Conservation (phyloP, 2,888 invertebrate species). For the Parapristionchus giblindavisi region DNA sequence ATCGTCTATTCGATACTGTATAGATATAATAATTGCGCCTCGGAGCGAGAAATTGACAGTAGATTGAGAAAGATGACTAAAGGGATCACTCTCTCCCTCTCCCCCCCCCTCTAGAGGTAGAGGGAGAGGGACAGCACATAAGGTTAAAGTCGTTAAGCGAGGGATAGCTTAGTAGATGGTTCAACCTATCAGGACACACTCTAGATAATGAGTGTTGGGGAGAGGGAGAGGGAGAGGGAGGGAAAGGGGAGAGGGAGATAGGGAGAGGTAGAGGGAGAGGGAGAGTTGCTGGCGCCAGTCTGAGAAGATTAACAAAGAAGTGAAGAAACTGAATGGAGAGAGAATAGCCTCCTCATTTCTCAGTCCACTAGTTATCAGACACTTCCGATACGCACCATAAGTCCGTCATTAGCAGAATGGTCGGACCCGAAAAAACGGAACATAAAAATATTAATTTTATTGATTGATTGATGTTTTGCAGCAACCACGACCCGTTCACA, state of each 20-base stretch:
- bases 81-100: slow-evolving; percentile 15
- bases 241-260: slow-evolving; percentile 10
- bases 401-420: neutral
- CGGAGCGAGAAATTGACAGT: neutral
- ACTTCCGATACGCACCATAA: too few relatives aligned
- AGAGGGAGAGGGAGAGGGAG: slow-evolving; percentile 16
- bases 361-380: too few relatives aligned
- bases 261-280: slow-evolving; percentile 7
- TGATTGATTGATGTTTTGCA: slow-evolving; percentile 54
- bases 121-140: too few relatives aligned
- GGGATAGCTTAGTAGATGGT: neutral
- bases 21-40: too few relatives aligned
- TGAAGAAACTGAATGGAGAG: neutral
- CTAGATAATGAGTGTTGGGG: slow-evolving; percentile 21
- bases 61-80: neutral
- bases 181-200: slow-evolving; percentile 2
- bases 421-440: neutral
- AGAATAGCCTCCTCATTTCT: too few relatives aligned
- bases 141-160: too few relatives aligned
- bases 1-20: too few relatives aligned
- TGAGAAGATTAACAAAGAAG: neutral
- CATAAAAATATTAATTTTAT: neutral
- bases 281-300: slow-evolving; percentile 1
- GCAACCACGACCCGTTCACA: slow-evolving; percentile 69
- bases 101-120: slow-evolving; percentile 16